A percentile compares a stretch with the other conserved stretches of the same genome.
Conservation (phyloP, 1,140 invertebrate species). For the Cotesia vestalis region DNA sequence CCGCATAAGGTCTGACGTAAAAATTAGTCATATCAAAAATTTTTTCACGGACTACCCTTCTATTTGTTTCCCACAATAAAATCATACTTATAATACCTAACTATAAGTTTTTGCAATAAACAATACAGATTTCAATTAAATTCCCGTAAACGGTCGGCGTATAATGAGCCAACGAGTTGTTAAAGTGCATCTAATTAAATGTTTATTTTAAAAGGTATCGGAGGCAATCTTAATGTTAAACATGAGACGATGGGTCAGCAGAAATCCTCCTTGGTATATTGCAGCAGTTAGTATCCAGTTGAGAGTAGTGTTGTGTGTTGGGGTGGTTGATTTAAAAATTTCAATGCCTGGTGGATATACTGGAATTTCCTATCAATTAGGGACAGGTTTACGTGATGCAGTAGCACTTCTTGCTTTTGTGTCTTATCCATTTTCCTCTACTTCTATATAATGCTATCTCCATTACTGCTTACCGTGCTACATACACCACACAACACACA, state of each 20-base stretch:
- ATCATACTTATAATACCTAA: too few relatives aligned
- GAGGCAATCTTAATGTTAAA: constrained; percentile 26
- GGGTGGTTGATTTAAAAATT: constrained; percentile 29
- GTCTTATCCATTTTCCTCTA: neutral
- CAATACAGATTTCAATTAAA: neutral
- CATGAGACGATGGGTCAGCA: constrained; percentile 12
- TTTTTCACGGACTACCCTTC: too few relatives aligned
- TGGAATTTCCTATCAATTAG: constrained; percentile 39
- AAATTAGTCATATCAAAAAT: too few relatives aligned
- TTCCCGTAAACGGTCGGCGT: neutral
- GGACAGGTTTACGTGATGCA: constrained; percentile 25
- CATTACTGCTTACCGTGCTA: too few relatives aligned
- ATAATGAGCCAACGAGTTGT: constrained; percentile 16
- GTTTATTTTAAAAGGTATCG: constrained; percentile 20
- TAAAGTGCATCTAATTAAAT: constrained; percentile 25
- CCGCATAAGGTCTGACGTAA: too few relatives aligned
- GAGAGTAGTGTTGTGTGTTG: constrained; percentile 17
- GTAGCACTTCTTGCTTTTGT: constrained; percentile 30
- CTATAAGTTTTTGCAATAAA: too few relatives aligned
- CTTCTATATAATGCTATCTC: constrained; percentile 14
- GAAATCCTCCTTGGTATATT: constrained; percentile 16
- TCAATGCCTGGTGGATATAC: neutral
- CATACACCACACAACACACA: too few relatives aligned
- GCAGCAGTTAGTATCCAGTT: constrained; percentile 8
- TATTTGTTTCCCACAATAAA: too few relatives aligned